A percentile compares a stretch with the other conserved stretches of the same genome.
Evolutionary conservation across 2,797 vertebrate genomes (phyloP).

Genomic region (Harpagifer antarcticus): DNA sequence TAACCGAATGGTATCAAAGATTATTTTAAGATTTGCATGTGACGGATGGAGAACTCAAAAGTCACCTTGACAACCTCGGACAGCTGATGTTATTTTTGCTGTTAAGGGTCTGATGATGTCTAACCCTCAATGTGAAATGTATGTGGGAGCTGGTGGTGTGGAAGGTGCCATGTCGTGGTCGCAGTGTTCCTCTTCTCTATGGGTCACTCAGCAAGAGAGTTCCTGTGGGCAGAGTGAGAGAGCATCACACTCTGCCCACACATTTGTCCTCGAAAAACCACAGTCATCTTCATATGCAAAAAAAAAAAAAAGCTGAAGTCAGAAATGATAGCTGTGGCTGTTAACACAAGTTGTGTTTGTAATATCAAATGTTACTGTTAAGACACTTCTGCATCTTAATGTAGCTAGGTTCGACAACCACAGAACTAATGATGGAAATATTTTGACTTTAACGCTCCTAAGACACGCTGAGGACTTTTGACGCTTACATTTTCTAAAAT

Average conservation of each 20-base stretch:
- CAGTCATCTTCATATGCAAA: slow-evolving; percentile 68
- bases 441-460: neutral
- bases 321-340: slow-evolving; percentile 13
- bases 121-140: slow-evolving; percentile 65
- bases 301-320: slow-evolving; percentile 13
- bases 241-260: slow-evolving; percentile 82
- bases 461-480: neutral
- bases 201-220: slow-evolving; percentile 81
- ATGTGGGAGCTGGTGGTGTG: slow-evolving; percentile 76
- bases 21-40: neutral
- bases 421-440: neutral
- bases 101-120: slow-evolving; percentile 62
- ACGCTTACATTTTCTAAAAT: neutral
- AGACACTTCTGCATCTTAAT: slow-evolving; percentile 2
- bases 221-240: slow-evolving; percentile 81
- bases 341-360: slow-evolving; percentile 33
- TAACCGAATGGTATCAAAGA: neutral
- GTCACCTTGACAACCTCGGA: slow-evolving; percentile 30
- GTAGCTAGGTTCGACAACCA: neutral
- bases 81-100: slow-evolving; percentile 63
- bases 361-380: neutral
- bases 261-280: slow-evolving; percentile 76
- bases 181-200: slow-evolving; percentile 79
- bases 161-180: slow-evolving; percentile 79
- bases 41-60: slow-evolving; percentile 8